phyloP scores from a whole-genome alignment of 2,113 vertebrate species.

The Pollimyrus isidori region DNA sequence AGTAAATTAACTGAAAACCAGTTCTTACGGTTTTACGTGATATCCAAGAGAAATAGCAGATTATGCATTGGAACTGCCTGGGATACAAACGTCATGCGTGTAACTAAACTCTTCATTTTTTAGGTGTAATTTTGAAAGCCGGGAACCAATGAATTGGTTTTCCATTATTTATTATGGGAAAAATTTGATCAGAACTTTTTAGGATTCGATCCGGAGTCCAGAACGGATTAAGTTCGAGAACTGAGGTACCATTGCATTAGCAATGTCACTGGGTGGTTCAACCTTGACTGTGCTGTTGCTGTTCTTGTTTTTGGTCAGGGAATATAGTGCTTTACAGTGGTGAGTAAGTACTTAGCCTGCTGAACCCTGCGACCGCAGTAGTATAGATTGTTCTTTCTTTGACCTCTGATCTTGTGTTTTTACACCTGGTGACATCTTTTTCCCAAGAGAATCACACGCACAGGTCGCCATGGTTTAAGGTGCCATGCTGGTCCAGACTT shows the following conservation, averaged over 20 bases:
- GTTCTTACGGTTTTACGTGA: too few relatives aligned
- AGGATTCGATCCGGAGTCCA: too few relatives aligned
- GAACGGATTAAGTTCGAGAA: too few relatives aligned
- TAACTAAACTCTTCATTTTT: too few relatives aligned
- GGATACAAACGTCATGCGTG: too few relatives aligned
- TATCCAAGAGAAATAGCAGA: too few relatives aligned
- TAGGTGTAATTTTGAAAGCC: too few relatives aligned
- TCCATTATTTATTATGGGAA: too few relatives aligned
- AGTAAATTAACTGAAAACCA: too few relatives aligned
- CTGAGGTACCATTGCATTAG: background rate
- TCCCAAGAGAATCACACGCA: slow-evolving; percentile 22
- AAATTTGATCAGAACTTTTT: too few relatives aligned
- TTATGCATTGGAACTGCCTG: too few relatives aligned
- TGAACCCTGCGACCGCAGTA: background rate
- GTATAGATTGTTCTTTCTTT: background rate
- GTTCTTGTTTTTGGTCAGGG: background rate
- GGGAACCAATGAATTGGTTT: too few relatives aligned
- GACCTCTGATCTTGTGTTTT: background rate
- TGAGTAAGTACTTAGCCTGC: background rate
- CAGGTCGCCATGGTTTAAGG: slow-evolving; percentile 42
- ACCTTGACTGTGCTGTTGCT: background rate
- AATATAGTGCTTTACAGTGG: background rate
- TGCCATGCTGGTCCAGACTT: slow-evolving; percentile 31
- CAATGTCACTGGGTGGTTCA: background rate
- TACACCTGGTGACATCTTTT: slow-evolving; percentile 26